Evolutionary conservation across 2,888 invertebrate genomes (phyloP).

Genomic region (Shargacucullia verbasci): DNA sequence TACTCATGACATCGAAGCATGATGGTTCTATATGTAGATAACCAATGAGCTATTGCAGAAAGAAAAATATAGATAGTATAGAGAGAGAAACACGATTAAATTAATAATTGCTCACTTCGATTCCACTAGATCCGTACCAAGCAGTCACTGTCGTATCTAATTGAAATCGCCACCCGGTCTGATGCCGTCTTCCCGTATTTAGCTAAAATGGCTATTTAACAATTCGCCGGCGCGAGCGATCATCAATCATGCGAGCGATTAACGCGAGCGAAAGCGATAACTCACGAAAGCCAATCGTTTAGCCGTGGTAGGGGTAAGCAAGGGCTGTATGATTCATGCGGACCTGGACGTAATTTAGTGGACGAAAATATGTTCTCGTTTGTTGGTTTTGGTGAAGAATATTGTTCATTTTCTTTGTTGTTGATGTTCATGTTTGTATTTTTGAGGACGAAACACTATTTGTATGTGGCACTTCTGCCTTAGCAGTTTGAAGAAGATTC

Average conservation of each 20-base stretch:
- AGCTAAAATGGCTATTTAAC: conserved; percentile 66
- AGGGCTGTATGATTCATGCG: conserved; percentile 55
- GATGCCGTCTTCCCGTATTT: conserved; percentile 55
- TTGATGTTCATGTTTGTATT: not conserved
- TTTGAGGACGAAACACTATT: not conserved
- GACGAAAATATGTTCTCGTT: conserved; percentile 36
- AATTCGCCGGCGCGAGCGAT: conserved; percentile 51
- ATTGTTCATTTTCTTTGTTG: conserved; percentile 15
- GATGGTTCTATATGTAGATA: too few relatives aligned
- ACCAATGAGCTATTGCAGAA: too few relatives aligned
- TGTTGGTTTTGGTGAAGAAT: conserved; percentile 26
- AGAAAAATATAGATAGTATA: not conserved
- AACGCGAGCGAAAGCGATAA: conserved; percentile 52
- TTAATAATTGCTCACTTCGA: not conserved
- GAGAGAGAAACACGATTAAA: not conserved
- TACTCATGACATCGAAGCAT: too few relatives aligned
- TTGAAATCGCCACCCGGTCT: conserved; percentile 47
- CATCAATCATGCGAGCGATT: conserved; percentile 58
- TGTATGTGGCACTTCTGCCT: too few relatives aligned
- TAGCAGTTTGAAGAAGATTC: too few relatives aligned
- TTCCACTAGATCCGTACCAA: conserved; percentile 5
- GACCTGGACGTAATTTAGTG: conserved; percentile 51
- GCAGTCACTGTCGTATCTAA: conserved; percentile 39
- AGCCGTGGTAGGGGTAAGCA: conserved; percentile 48
- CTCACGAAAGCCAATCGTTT: conserved; percentile 62